Evolutionary conservation across 1,140 invertebrate genomes (phyloP), one percentile per base, ranked within the genome.

Genomic region (Trypoxylus dichotomus): DNA sequence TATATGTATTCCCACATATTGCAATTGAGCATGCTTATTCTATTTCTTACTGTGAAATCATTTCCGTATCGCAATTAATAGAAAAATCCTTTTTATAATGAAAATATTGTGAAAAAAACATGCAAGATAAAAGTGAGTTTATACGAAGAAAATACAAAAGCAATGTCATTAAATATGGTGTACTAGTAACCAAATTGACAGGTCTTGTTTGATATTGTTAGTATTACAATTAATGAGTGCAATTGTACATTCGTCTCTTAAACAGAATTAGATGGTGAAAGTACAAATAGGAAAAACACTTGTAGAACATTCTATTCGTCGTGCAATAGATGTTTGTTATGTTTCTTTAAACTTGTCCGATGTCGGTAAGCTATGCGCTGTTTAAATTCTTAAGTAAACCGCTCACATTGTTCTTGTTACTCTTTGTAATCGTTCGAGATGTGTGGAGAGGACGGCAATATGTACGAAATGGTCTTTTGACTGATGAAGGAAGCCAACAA

Each of bases 291-390:
- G 24, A 68, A 37, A 37, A 37, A 68, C 60, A 68, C 24, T 25
- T 7, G n/a, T 68, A 68, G 60, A 15, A 27, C 21, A 68, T 29
- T 68, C 8, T 13, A 60, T 68, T 68, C 60, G 24, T 68, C 27
- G 60, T 68, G 60, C 60, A 68, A 68, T 68, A 68, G 60, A 68
- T 68, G 60, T 68, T 27, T 68, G 27, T 68, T 68, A 68, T 27
- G 21, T 25, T 68, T 27, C 24, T 27, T 27, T 29, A 29, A 68
- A 68, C 21, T 68, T 68, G 60, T 68, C 60, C 60, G 24, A 68
- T 27, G 27, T 68, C 27, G 10, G 27, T 25, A 68, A 68, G 60
- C 60, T 68, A 25, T 68, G 27, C 7, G 60, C 60, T 68, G 11
- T 27, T 27, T 13, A 68, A 10, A 68, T 13, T 68, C 21, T 68